phyloP scores from a whole-genome alignment of 1,140 invertebrate genomes.

The Diachasmimorpha longicaudata region DNA sequence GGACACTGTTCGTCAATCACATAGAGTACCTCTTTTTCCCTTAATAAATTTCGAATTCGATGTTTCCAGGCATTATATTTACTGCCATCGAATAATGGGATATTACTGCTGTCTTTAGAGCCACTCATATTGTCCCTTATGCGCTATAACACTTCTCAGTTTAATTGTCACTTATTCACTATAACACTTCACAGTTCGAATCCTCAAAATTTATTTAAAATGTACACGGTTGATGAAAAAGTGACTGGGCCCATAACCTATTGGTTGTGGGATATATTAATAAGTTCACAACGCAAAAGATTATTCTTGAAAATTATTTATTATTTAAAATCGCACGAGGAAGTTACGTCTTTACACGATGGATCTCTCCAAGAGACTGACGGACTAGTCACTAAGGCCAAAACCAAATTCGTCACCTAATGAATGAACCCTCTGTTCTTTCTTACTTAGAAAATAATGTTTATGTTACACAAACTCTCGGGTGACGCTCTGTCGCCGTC shows the following conservation, averaged over 20 bases:
- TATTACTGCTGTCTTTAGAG: constrained; percentile 25
- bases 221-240: neutral
- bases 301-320: too few species aligned
- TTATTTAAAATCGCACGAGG: too few species aligned
- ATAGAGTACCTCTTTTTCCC: constrained; percentile 25
- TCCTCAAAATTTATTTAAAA: neutral
- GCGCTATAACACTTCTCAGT: neutral
- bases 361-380: too few species aligned
- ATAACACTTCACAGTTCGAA: neutral
- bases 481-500: too few species aligned
- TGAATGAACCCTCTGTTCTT: too few species aligned
- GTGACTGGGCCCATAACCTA: neutral
- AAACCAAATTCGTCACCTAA: too few species aligned
- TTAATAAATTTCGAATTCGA: constrained; percentile 16
- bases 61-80: constrained; percentile 36
- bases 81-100: constrained; percentile 31
- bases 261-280: neutral
- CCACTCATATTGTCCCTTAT: too few species aligned
- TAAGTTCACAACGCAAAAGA: too few species aligned
- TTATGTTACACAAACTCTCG: too few species aligned
- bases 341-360: too few species aligned
- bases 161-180: neutral
- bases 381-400: too few species aligned
- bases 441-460: too few species aligned
- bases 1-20: constrained; percentile 37